Conservation (phyloP, 2,888 invertebrate species). For the Bellardia pandia region DNA sequence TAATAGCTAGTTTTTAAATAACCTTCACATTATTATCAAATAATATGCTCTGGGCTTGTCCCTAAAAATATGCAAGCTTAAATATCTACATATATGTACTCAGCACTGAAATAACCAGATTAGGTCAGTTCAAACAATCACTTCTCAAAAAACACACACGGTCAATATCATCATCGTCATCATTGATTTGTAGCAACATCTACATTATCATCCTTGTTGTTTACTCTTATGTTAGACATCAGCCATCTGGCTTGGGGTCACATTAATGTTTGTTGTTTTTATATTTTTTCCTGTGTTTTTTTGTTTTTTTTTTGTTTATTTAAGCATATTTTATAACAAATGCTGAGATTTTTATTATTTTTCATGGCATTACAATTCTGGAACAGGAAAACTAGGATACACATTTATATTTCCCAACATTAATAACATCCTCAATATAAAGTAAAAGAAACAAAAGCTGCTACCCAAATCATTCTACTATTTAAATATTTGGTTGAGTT, state of each 20-base stretch:
- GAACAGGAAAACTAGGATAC: constrained; percentile 32
- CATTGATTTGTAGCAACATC: constrained; percentile 37
- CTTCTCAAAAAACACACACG: not conserved
- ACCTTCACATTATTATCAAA: no score
- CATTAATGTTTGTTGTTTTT: constrained; percentile 6
- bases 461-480: not conserved
- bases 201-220: not conserved
- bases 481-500: constrained; percentile 1
- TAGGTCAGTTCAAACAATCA: not conserved
- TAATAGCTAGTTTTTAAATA: no score
- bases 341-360: constrained; percentile 43
- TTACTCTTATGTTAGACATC: constrained; percentile 4
- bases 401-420: constrained; percentile 57
- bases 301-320: constrained; percentile 27
- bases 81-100: constrained; percentile 15
- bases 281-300: not conserved
- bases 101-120: not conserved
- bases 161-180: constrained; percentile 11
- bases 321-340: constrained; percentile 40
- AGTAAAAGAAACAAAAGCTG: not conserved
- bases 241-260: constrained; percentile 39
- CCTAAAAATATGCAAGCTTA: not conserved
- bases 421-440: constrained; percentile 19
- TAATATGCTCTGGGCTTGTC: not conserved
- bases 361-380: constrained; percentile 40